Base-by-base conservation (phyloP, 2,113 vertebrate genomes). In the Austrofundulus limnaeus region DNA sequence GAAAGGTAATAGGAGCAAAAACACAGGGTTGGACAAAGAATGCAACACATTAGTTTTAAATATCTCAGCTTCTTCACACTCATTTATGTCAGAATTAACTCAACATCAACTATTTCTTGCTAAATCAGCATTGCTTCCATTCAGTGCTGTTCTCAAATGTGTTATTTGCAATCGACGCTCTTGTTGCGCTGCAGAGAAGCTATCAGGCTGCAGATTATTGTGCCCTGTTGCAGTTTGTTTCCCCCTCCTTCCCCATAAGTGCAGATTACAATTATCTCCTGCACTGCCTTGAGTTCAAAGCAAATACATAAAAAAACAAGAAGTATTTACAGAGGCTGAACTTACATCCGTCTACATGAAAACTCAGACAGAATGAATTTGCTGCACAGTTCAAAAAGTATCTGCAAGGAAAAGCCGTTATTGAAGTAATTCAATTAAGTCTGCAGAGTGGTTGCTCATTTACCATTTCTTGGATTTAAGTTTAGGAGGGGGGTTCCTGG, bases 391-490 rank as follows among this genome's bases (percentile, higher is more conserved):
- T 28, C 25, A 47, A 24, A n/a, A n/a, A n/a, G n/a, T n/a, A n/a
- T n/a, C n/a, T n/a, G n/a, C n/a, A n/a, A n/a, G n/a, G n/a, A n/a
- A n/a, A n/a, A n/a, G n/a, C n/a, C 15, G 42, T 20, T 8, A 17
- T 53, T 10, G 2, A 50, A 12, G 8, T 5, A 42, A 17, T 38
- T 34, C 2, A 38, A 38, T 24, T 20, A 5, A 31, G 43, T 25
- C n/a, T 31, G 19, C 38, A 61, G 37, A 8, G 31, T 37, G 25
- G n/a, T 47, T 57, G 53, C 43, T 45, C 66, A 85, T 94, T 83
- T 86, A 96, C 95, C 95, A 96, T 88, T 96, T 96, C 87, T 96
- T 96, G 64, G 95, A 96, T 78, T 96, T 96, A 41, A 96, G 94
- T 88, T 94, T 94, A 2, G 95, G 95, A 45, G 95, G 94, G 3